Evolutionary conservation across 1,140 invertebrate species (phyloP), one percentile per base, ranked within the genome.

Genomic region (Ganaspis sp.): DNA sequence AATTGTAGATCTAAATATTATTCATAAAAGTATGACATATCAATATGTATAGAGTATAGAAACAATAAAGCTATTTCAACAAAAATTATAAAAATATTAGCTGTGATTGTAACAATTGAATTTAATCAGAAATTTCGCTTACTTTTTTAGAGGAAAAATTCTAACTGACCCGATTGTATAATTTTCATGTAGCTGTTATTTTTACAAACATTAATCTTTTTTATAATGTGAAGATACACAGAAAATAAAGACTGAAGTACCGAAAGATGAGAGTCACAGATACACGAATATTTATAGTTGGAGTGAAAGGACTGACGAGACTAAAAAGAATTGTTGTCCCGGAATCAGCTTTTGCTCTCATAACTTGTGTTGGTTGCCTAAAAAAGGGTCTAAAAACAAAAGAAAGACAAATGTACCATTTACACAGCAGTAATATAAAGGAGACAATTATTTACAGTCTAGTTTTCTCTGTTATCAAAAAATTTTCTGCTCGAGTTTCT

Each of bases 281-380:
- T 23, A 54, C 9, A 19, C 53, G 17, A 54, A 54, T 54, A 54
- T 54, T 54, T 54, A 19, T 54, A 11, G 19, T 26, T 40, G 11
- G 53, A 23, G 53, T 21, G 53, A 54, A 54, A 54, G 19, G 53
- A 23, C 19, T 54, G 53, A 54, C 53, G 53, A 54, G 21, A 54
- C 6, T 3, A 54, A 54, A 54, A 54, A 54, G 53, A 26, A 54
- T 54, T 19, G 53, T 54, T 54, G 49, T 54, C 53, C 53, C 53
- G 53, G 8, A 54, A 54, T 54, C 53, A 54, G 53, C 53, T 54
- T 40, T 40, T 12, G 53, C 53, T 54, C 21, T 54, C 53, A 54
- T 54, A 54, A 21, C 53, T 19, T 54, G 19, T 54, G 53, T 54
- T 23, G 19, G 53, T 23, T 21, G 19, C 1, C 53, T 5, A 9